These are phyloP conservation scores for Pimephales promelas DNA, from an alignment of 2,113 vertebrate genomes.

Conservation along the genomic window DNA sequence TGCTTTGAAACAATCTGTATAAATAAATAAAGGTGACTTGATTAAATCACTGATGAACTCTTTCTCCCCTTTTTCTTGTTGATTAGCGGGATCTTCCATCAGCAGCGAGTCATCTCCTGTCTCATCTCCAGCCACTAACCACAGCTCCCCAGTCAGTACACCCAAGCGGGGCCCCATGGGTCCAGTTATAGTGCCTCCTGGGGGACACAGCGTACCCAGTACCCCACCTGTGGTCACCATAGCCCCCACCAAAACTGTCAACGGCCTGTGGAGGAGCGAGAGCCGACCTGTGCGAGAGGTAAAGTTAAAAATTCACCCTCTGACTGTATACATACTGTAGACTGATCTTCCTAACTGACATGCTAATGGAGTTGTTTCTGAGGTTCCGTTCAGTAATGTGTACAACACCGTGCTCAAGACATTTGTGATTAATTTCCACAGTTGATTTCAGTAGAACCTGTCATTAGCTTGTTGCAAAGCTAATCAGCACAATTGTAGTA, in stretches of 20 bases:
- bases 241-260: constrained; percentile 96
- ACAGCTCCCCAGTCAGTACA: constrained; percentile 95
- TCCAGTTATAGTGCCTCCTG: constrained; percentile 89
- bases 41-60: not conserved
- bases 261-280: constrained; percentile 95
- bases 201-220: constrained; percentile 93
- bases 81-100: constrained; percentile 93
- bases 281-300: constrained; percentile 84
- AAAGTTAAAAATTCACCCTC: constrained; percentile 20
- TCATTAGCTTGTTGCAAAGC: not conserved
- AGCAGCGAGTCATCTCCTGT: constrained; percentile 97
- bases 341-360: not conserved
- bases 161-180: constrained; percentile 95
- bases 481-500: not conserved
- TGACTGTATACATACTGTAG: not conserved
- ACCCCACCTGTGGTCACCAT: constrained; percentile 98
- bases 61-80: constrained; percentile 27
- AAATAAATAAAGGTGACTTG: too few relatives aligned
- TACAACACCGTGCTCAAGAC: not conserved
- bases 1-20: too few relatives aligned
- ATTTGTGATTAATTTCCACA: not conserved
- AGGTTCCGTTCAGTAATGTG: not conserved
- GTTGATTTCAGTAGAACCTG: not conserved
- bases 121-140: constrained; percentile 96
- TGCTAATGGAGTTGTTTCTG: not conserved